A percentile compares a stretch with the other conserved stretches of the same genome.
Evolutionary conservation across 1,140 invertebrate species (phyloP).

Genomic region (Dinoponera quadriceps): DNA sequence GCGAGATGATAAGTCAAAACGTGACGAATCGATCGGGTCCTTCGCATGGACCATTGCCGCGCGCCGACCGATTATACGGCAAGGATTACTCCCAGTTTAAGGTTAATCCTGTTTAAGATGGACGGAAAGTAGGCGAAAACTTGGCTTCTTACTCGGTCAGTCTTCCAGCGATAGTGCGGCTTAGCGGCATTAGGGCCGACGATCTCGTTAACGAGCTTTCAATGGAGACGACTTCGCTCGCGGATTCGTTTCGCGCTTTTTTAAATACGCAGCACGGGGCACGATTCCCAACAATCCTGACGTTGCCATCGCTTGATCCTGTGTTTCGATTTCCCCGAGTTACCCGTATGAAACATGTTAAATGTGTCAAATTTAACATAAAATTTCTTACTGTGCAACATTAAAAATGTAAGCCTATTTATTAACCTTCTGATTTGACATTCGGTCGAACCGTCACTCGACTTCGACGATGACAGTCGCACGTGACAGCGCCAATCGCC

Average conservation of each 20-base stretch:
- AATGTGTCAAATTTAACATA: too few species aligned
- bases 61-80: constrained; percentile 68
- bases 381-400: too few species aligned
- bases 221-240: constrained; percentile 67
- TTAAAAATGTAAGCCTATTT: too few species aligned
- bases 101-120: constrained; percentile 80
- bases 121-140: constrained; percentile 78
- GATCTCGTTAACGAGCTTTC: constrained; percentile 78
- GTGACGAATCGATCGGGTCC: constrained; percentile 60
- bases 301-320: not conserved
- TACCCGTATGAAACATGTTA: too few species aligned
- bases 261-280: constrained; percentile 49
- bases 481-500: too few species aligned
- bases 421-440: too few species aligned
- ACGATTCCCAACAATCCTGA: constrained; percentile 40
- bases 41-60: constrained; percentile 28
- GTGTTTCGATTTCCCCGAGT: constrained; percentile 1
- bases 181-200: constrained; percentile 77
- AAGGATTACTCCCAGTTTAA: constrained; percentile 78
- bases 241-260: constrained; percentile 32
- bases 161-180: constrained; percentile 74
- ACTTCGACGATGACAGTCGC: too few species aligned
- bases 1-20: constrained; percentile 37
- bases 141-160: constrained; percentile 76
- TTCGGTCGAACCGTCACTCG: too few species aligned